phyloP scores from a whole-genome alignment of 2,888 invertebrate genomes.

The Chaetogeoica ovagalla region DNA sequence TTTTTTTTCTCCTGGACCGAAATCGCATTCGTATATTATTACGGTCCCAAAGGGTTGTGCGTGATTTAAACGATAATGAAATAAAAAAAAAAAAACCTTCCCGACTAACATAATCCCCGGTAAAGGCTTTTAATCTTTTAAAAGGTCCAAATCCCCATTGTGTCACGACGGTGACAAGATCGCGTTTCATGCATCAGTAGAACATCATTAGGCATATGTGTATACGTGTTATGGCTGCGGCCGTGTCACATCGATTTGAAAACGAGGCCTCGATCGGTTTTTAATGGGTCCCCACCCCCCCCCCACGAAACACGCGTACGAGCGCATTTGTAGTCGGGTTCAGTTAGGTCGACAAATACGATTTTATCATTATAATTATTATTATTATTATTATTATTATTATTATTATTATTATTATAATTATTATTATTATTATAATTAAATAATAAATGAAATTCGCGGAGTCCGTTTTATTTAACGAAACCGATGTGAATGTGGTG shows the following conservation, averaged over 20 bases:
- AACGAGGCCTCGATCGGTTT: constrained; percentile 5
- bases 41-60: constrained; percentile 29
- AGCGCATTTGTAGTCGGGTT: neutral
- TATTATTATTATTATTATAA: no score
- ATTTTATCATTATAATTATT: no score
- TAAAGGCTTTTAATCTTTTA: constrained; percentile 52
- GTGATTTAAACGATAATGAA: constrained; percentile 38
- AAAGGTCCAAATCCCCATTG: constrained; percentile 49
- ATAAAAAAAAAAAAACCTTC: no score
- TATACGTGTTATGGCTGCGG: neutral
- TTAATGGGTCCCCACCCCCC: constrained; percentile 22
- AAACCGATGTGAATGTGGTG: no score
- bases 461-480: no score
- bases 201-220: constrained; percentile 41
- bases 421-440: no score
- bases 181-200: constrained; percentile 49
- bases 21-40: constrained; percentile 17
- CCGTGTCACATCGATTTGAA: neutral
- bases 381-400: no score
- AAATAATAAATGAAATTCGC: no score
- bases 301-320: no score
- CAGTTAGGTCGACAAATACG: no score
- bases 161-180: constrained; percentile 40
- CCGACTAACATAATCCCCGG: constrained; percentile 25
- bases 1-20: neutral